These are phyloP conservation scores for Hemibagrus guttatus DNA, from an alignment of 2,797 vertebrate species.

Conservation along the genomic window DNA sequence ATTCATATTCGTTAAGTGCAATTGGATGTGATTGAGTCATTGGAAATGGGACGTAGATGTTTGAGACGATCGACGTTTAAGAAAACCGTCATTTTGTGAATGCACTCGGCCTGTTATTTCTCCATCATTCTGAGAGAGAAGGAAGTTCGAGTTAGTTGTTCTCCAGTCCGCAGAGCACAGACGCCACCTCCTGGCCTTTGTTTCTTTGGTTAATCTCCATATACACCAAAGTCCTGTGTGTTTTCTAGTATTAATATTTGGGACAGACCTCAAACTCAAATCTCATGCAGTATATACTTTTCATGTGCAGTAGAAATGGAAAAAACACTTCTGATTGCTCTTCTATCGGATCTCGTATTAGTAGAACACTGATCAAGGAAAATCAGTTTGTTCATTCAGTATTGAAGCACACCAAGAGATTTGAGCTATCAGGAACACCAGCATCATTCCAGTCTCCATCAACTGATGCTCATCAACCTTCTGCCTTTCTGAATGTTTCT, in stretches of 20 bases:
- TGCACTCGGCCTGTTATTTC: background rate
- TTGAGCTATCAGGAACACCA: slow-evolving; percentile 56
- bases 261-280: background rate
- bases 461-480: slow-evolving; percentile 49
- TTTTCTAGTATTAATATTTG: background rate
- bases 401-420: slow-evolving; percentile 44
- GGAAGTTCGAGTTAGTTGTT: slow-evolving; percentile 9
- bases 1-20: background rate
- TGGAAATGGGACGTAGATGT: background rate
- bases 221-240: background rate
- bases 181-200: slow-evolving; percentile 32
- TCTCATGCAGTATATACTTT: background rate
- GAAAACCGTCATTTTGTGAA: background rate
- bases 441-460: slow-evolving; percentile 60
- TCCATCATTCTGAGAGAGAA: background rate
- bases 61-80: background rate
- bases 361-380: background rate
- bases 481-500: slow-evolving; percentile 50
- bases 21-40: background rate
- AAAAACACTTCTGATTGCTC: background rate
- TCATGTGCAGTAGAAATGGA: no score
- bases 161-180: background rate
- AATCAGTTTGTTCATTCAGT: slow-evolving; percentile 20
- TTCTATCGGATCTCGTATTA: slow-evolving; percentile 2
- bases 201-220: background rate